Evolutionary conservation across 2,888 invertebrate genomes (phyloP).

Genomic region (Ormia ochracea): DNA sequence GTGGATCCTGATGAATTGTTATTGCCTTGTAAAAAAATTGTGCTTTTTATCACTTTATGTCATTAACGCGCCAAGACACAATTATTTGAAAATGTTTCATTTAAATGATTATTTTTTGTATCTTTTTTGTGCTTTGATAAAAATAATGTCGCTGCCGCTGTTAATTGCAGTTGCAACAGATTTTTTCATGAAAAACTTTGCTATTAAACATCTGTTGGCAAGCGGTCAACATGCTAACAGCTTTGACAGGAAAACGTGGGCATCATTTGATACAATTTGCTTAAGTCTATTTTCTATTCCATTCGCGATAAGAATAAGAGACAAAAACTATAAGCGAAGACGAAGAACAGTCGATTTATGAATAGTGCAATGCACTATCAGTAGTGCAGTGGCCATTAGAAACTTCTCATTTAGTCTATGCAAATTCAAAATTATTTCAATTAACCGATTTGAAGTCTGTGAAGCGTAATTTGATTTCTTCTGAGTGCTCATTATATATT

Average conservation of each 20-base stretch:
- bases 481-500: no score
- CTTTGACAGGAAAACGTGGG: constrained; percentile 59
- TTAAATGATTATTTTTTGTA: constrained; percentile 20
- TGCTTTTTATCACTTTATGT: constrained; percentile 47
- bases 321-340: background rate
- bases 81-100: constrained; percentile 42
- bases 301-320: constrained; percentile 1
- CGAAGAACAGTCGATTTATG: background rate
- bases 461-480: no score
- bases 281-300: background rate
- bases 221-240: constrained; percentile 53
- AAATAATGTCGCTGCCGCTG: background rate
- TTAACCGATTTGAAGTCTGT: no score
- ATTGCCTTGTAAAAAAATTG: background rate
- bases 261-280: constrained; percentile 26
- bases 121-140: constrained; percentile 19
- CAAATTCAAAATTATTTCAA: no score
- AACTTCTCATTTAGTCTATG: no score
- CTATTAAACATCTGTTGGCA: constrained; percentile 55
- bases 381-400: no score
- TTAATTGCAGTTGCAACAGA: background rate
- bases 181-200: constrained; percentile 47
- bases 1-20: background rate
- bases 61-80: constrained; percentile 31
- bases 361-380: background rate